These are phyloP conservation scores for Harpagifer antarcticus DNA, from an alignment of 2,797 vertebrate species.

Conservation along the genomic window DNA sequence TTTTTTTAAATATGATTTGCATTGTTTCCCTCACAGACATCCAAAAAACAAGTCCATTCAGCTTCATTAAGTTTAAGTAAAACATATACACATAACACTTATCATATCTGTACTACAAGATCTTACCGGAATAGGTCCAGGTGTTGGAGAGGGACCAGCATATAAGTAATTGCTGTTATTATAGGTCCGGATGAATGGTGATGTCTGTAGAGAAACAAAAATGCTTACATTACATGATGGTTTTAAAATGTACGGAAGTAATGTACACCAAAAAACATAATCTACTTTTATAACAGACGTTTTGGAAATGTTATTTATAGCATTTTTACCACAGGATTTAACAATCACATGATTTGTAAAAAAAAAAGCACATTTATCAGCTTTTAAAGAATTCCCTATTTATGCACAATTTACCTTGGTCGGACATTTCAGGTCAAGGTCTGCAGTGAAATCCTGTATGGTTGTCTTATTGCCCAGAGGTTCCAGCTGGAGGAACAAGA, in stretches of 20 bases:
- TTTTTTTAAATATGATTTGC: neutral
- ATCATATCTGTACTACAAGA: neutral
- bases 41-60: no score
- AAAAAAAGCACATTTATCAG: neutral
- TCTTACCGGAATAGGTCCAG: slow-evolving; percentile 82
- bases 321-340: neutral
- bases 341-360: neutral
- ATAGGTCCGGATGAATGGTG: slow-evolving; percentile 88
- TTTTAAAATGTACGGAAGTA: neutral
- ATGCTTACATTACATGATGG: neutral
- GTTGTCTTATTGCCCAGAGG: slow-evolving; percentile 86
- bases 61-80: neutral
- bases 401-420: slow-evolving; percentile 80
- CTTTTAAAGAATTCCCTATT: neutral
- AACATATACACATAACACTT: no score
- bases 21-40: no score
- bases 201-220: slow-evolving; percentile 64
- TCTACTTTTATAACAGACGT: neutral
- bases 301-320: neutral
- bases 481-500: slow-evolving; percentile 85
- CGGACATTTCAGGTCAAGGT: slow-evolving; percentile 84
- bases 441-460: slow-evolving; percentile 72
- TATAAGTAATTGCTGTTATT: slow-evolving; percentile 88
- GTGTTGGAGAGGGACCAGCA: slow-evolving; percentile 69
- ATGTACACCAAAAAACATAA: neutral